phyloP scores from a whole-genome alignment of 2,888 invertebrate species.

The Alentia gelatinosa region DNA sequence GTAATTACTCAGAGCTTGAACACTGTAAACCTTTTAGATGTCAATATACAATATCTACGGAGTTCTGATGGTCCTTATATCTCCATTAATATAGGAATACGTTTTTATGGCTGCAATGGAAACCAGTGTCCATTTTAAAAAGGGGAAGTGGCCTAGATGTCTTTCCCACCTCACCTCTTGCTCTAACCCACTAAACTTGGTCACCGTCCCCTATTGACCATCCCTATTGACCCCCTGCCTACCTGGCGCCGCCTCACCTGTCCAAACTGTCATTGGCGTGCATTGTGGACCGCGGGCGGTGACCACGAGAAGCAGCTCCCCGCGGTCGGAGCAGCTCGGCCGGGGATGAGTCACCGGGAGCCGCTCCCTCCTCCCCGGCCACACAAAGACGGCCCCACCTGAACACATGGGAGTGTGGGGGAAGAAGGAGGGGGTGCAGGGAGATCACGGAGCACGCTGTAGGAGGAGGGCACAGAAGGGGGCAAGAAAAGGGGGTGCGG shows the following conservation, averaged over 20 bases:
- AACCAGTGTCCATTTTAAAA: no score
- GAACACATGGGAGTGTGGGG: background rate
- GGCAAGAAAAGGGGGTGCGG: background rate
- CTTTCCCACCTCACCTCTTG: background rate
- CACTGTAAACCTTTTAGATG: no score
- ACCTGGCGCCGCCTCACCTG: conserved; percentile 5
- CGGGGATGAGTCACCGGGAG: background rate
- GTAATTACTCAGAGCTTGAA: no score
- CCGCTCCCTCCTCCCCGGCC: background rate
- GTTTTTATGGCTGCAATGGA: no score
- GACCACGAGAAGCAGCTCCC: background rate
- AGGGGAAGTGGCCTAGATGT: no score
- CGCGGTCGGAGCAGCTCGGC: background rate
- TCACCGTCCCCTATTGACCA: background rate
- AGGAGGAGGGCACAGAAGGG: background rate
- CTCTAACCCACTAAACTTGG: background rate
- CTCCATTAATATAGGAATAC: no score
- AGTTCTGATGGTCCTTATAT: no score
- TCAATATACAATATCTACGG: no score
- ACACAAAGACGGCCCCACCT: background rate
- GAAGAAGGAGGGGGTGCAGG: conserved; percentile 9
- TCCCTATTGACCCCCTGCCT: background rate
- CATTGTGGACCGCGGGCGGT: background rate
- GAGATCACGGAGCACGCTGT: background rate
- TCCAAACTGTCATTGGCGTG: background rate